Evolutionary conservation across 2,888 invertebrate genomes (phyloP), one percentile per base, ranked within the genome.

Genomic region (Xylota segnis): DNA sequence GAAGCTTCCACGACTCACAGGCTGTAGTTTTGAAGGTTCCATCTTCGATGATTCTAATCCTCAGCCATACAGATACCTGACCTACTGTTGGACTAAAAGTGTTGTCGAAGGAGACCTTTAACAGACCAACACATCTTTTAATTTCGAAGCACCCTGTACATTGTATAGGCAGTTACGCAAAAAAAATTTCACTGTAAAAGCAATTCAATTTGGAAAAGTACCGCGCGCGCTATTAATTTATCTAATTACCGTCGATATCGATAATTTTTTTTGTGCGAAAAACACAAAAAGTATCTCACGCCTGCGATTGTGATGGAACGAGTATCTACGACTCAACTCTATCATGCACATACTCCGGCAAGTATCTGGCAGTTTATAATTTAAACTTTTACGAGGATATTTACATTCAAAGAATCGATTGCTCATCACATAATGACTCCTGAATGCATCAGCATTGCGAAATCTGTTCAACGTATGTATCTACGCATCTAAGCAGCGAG

Each of bases 401-500:
- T 32, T 52, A 23, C n/a, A 2, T 2, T 5, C 5, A 7, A 32
- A 32, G 29, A 32, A 16, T 37, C 37, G 47, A 58, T 66, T 47
- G 45, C 37, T 75, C 52, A 74, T 58, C 43, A 43, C 6, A 34
- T 45, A 2, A 5, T 52, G 23, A 59, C 40, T 37, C 23, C 29
- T 2, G n/a, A 47, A 29, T 23, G 54, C 63, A 56, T 71, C n/a
- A 18, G 27, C 16, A 50, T 76, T 68, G 76, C 50, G 50, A 68
- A 76, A 68, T 43, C 14, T 43, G n/a, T 45, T 47, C 14, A 16
- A 12, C 29, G 45, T n/a, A 61, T 59, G 45, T n/a, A 61, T 59
- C 12, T 12, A 59, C 10, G 58, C 14, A 45, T 71, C 45, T 58
- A 45, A 56, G 52, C 34, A 14, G 9, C 43, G 32, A 14, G 9